Evolutionary conservation across 2,797 vertebrate species (phyloP).

Genomic region (Sciurus vulgaris): DNA sequence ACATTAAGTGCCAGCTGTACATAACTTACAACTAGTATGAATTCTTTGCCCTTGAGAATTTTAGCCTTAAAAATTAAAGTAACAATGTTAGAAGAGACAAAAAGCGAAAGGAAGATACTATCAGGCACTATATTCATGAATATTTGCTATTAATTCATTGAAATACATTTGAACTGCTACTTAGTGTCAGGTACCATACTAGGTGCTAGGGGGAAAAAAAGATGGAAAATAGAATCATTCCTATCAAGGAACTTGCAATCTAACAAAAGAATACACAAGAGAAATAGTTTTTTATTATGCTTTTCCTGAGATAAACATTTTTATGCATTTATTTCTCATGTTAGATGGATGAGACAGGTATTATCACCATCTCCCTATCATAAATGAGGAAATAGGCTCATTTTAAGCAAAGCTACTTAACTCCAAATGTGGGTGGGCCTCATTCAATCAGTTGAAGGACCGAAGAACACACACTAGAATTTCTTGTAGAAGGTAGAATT

Average conservation of each 20-base stretch:
- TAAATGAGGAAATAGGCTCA: background rate
- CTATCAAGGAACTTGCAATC: background rate
- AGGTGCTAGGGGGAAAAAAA: background rate
- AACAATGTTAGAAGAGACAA: background rate
- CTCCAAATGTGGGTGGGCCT: too few relatives aligned
- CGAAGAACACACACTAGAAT: background rate
- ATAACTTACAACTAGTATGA: background rate
- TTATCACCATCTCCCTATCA: background rate
- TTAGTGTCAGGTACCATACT: background rate
- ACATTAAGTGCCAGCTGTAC: constrained; percentile 60
- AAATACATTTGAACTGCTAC: background rate
- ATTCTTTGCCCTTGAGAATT: constrained; percentile 57
- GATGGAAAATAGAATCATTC: background rate
- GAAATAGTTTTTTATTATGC: background rate
- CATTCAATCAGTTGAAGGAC: background rate
- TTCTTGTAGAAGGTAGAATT: background rate
- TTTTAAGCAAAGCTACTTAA: background rate
- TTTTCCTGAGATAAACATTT: background rate
- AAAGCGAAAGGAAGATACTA: background rate
- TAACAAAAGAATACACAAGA: background rate
- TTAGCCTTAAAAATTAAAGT: background rate
- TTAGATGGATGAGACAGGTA: background rate
- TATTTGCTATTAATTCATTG: background rate
- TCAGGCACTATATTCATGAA: background rate
- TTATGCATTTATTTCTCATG: background rate